Percentiles rank a stretch among this genome's conserved stretches.
phyloP scores from a whole-genome alignment of 2,888 invertebrate species.

The Notodromas monacha region DNA sequence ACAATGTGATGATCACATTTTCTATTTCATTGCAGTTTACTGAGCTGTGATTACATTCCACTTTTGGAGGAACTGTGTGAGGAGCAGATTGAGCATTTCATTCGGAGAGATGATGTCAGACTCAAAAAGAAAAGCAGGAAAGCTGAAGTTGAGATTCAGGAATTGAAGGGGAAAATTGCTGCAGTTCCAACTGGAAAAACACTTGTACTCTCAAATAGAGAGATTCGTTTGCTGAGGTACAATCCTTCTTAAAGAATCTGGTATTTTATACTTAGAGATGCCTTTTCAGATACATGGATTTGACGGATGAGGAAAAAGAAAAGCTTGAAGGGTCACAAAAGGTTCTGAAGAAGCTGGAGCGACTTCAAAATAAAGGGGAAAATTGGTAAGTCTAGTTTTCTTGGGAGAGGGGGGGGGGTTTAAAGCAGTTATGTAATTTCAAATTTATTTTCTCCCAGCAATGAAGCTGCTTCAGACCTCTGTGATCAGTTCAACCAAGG shows the following conservation, averaged over 20 bases:
- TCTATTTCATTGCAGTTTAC: no score
- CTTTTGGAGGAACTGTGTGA: slow-evolving; percentile 52
- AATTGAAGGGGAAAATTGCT: slow-evolving; percentile 37
- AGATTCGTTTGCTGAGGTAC: slow-evolving; percentile 44
- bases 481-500: no score
- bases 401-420: no score
- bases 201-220: slow-evolving; percentile 62
- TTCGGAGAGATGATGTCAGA: slow-evolving; percentile 52
- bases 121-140: slow-evolving; percentile 57
- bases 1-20: no score
- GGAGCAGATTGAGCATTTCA: slow-evolving; percentile 50
- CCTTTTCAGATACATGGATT: slow-evolving; percentile 35
- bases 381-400: slow-evolving; percentile 1
- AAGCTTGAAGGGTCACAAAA: slow-evolving; percentile 63
- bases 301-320: slow-evolving; percentile 68
- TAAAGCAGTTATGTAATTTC: no score
- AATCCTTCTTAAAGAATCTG: no score
- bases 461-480: no score
- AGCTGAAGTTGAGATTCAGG: slow-evolving; percentile 61
- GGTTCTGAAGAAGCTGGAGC: slow-evolving; percentile 65
- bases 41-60: slow-evolving; percentile 29
- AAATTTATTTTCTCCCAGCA: no score
- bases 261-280: slow-evolving; percentile 5
- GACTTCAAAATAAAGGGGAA: slow-evolving; percentile 27
- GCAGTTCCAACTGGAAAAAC: slow-evolving; percentile 25